phyloP scores from a whole-genome alignment of 92 coral and sea anemone genomes.

The Palythoa grandis region DNA sequence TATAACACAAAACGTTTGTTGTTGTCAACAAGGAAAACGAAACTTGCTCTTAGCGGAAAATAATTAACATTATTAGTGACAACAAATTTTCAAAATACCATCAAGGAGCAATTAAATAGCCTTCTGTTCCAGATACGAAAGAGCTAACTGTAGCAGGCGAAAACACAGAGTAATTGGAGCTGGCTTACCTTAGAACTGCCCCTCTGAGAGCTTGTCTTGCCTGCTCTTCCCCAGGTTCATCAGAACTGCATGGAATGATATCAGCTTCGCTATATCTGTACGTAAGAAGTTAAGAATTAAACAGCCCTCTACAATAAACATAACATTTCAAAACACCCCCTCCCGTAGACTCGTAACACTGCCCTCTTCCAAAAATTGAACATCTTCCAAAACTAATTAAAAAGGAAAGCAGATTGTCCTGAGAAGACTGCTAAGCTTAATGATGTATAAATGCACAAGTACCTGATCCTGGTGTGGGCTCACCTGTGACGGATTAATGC shows the following conservation, averaged over 20 bases:
- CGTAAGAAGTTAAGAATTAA: conserved; percentile 27
- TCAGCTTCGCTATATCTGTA: conserved; percentile 81
- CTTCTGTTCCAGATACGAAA: too few species aligned
- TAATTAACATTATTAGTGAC: not conserved
- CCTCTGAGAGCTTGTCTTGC: conserved; percentile 88
- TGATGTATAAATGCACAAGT: too few species aligned
- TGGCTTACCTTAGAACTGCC: conserved; percentile 66
- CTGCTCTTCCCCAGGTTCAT: conserved; percentile 80
- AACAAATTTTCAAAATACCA: not conserved
- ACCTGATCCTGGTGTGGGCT: too few species aligned
- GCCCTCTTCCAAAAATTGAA: too few species aligned
- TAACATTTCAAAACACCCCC: not conserved
- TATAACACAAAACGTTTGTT: conserved; percentile 1
- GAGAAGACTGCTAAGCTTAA: too few species aligned
- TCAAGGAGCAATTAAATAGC: too few species aligned
- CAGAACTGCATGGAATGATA: conserved; percentile 81
- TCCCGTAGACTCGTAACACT: too few species aligned
- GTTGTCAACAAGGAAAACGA: not conserved
- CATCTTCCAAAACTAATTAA: too few species aligned
- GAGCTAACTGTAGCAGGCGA: too few species aligned
- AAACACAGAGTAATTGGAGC: not conserved
- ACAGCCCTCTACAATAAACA: not conserved
- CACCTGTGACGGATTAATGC: too few species aligned
- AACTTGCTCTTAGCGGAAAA: not conserved
- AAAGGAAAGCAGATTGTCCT: too few species aligned